Base-by-base conservation (phyloP, 2,888 invertebrate genomes). In the Ctenicera cuprea region DNA sequence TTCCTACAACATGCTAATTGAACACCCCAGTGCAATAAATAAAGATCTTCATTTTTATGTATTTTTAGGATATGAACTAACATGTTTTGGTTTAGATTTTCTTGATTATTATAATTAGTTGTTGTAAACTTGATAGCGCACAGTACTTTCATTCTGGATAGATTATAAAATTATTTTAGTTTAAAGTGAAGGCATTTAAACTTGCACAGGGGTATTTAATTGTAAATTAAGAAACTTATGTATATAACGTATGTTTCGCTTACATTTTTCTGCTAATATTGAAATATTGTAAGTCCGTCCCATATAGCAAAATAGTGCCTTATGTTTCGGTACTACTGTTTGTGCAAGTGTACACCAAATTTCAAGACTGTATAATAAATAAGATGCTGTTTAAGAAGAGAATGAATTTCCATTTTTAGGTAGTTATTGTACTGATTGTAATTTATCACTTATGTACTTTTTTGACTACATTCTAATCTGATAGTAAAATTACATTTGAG, bases 301-400 rank as follows among this genome's bases (percentile, higher is more conserved):
- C 59, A 59, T 59, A 59, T 59, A 59, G 59, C 59, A 59, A 38
- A 59, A 59, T 12, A 9, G 59, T 59, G 59, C 38, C 59, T 59
- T 59, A 38, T 5, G 0, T 9, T 20, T 38, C 2, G 22, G 12
- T 37, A 20, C 57, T 57, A n/a, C n/a, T n/a, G n/a, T 57, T 11
- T 4, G 4, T 20, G 4, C 14, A 30, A 9, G 18, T 45, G 4
- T 18, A 16, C 18, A 18, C 4, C 7, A 16, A 16, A 45, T 16
- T 45, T 18, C 16, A 9, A 16, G 9, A 16, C 9, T 18, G 8
- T 18, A 16, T 45, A 41, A 4, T 14, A 11, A 43, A 14, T 43
- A 1, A 14, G 4, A 4, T 43, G 12, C n/a, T 1, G 4, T 14
- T n/a, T 14, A 43, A 12, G 4, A 43, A 14, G 14, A 43, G 14